phyloP scores from a whole-genome alignment of 1,140 invertebrate genomes.

The Aporrectodea caliginosa region DNA sequence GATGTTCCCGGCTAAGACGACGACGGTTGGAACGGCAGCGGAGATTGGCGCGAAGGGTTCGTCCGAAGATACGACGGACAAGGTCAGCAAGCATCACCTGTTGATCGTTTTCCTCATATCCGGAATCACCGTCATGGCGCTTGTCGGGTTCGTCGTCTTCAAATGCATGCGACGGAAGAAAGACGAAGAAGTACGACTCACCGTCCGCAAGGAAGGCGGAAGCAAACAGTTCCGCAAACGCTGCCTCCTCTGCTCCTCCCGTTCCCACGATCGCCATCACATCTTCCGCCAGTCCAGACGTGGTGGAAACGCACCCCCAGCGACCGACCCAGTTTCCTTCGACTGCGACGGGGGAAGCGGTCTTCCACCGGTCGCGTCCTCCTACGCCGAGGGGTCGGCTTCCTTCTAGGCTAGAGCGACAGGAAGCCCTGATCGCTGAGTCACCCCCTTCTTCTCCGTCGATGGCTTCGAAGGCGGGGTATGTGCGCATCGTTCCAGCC shows the following conservation, averaged over 20 bases:
- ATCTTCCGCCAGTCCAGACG: conserved; percentile 7
- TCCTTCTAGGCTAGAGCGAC: neutral
- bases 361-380: neutral
- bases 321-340: neutral
- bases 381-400: neutral
- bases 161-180: neutral
- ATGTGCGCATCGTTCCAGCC: neutral
- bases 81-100: neutral
- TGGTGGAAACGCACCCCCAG: neutral
- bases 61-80: neutral
- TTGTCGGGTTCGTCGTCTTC: neutral
- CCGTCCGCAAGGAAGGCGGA: neutral
- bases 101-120: neutral
- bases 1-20: too few species aligned
- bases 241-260: conserved; percentile 2
- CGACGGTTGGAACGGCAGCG: too few species aligned
- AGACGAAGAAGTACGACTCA: neutral
- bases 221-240: conserved; percentile 12
- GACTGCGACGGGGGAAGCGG: neutral
- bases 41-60: too few species aligned
- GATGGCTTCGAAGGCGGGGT: conserved; percentile 14
- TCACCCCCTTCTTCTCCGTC: conserved; percentile 13
- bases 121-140: neutral
- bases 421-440: conserved; percentile 10
- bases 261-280: neutral